Conservation (phyloP, 2,113 vertebrate species). For the Gnathonemus longibarbis region DNA sequence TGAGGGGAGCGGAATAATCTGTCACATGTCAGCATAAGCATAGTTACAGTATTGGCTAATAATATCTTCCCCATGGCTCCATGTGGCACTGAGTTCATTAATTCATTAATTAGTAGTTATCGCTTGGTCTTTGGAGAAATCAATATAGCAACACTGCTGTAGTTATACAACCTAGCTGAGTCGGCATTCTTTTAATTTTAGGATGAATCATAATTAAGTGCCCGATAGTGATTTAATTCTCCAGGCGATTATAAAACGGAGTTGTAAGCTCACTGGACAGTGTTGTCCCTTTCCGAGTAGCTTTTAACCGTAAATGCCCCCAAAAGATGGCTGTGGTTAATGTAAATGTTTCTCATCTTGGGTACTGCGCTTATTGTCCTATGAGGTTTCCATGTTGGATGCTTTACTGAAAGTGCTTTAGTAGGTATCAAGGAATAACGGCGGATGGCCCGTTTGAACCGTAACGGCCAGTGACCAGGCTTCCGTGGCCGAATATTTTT, state of each 20-base stretch:
- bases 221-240: neutral
- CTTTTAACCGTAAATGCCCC: neutral
- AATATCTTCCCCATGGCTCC: neutral
- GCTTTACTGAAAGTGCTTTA: neutral
- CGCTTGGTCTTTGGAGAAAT: neutral
- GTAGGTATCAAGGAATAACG: neutral
- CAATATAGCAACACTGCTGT: neutral
- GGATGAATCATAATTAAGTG: neutral
- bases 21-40: neutral
- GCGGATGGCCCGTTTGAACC: neutral
- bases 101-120: slow-evolving; percentile 5
- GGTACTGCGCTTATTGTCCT: neutral
- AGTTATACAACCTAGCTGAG: neutral
- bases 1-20: neutral
- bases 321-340: neutral
- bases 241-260: neutral
- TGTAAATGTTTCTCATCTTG: neutral
- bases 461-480: neutral
- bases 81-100: neutral
- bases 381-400: neutral
- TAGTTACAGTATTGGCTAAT: neutral
- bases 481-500: neutral
- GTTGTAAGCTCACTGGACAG: neutral
- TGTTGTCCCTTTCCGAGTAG: neutral
- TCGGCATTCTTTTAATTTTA: neutral